These are phyloP conservation scores for Mechanitis messenoides DNA, from an alignment of 2,888 invertebrate species.

Conservation along the genomic window DNA sequence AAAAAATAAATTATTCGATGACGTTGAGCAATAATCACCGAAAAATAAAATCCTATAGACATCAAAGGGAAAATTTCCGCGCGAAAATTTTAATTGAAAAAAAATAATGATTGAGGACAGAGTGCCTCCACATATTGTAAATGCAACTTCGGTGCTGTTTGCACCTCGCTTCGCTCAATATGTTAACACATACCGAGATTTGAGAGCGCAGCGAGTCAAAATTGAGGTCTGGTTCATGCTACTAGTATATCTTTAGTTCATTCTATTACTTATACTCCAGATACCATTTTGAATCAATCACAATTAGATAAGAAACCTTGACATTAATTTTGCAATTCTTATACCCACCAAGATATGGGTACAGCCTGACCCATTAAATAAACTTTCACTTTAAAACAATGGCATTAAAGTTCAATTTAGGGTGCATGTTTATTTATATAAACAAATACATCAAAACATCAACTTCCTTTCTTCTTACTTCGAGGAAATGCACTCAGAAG, in stretches of 20 bases:
- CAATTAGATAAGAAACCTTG: neutral
- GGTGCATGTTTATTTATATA: constrained; percentile 29
- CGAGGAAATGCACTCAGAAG: constrained; percentile 51
- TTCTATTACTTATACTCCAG: too few relatives aligned
- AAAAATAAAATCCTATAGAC: too few relatives aligned
- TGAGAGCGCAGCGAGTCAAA: neutral
- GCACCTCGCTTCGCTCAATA: too few relatives aligned
- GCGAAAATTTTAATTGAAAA: too few relatives aligned
- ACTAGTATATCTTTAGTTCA: too few relatives aligned
- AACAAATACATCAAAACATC: constrained; percentile 47
- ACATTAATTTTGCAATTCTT: neutral
- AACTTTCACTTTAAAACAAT: neutral
- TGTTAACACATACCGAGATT: too few relatives aligned
- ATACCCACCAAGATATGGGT: neutral
- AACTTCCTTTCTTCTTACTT: constrained; percentile 54
- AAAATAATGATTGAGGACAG: too few relatives aligned
- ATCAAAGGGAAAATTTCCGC: too few relatives aligned
- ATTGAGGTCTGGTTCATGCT: neutral
- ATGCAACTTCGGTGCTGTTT: too few relatives aligned
- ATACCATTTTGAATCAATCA: neutral
- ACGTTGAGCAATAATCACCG: too few relatives aligned
- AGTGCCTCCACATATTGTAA: too few relatives aligned
- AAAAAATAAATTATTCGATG: too few relatives aligned
- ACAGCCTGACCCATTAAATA: constrained; percentile 14
- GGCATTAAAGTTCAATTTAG: neutral